phyloP scores from a whole-genome alignment of 35 echinoderm and acorn worm genomes.

The Ophiothrix spiculata region DNA sequence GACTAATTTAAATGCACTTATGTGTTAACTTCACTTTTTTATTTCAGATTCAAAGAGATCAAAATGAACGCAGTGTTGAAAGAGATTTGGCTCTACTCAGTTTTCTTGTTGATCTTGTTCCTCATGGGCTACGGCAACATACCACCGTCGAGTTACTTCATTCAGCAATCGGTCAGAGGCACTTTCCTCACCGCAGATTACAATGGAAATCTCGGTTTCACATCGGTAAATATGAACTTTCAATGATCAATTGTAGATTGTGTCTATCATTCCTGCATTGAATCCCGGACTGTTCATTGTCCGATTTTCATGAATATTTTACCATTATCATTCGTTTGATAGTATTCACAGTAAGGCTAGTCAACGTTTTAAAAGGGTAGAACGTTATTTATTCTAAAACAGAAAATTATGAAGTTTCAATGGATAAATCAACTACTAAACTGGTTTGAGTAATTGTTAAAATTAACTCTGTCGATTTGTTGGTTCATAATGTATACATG shows the following conservation, averaged over 20 bases:
- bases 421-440: too few relatives aligned
- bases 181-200: conserved; percentile 67
- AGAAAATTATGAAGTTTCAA: too few relatives aligned
- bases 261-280: background rate
- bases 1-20: too few relatives aligned
- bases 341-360: too few relatives aligned
- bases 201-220: conserved; percentile 32
- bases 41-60: conserved; percentile 78
- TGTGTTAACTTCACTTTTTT: too few relatives aligned
- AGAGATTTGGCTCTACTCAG: conserved; percentile 75
- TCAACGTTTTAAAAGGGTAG: too few relatives aligned
- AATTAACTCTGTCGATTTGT: too few relatives aligned
- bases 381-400: too few relatives aligned
- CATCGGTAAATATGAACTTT: conserved; percentile 43
- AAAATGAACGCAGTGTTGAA: conserved; percentile 74
- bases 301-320: too few relatives aligned
- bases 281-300: background rate
- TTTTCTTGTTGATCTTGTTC: conserved; percentile 82
- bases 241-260: background rate
- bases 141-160: conserved; percentile 38
- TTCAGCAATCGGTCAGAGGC: conserved; percentile 40
- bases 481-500: too few relatives aligned
- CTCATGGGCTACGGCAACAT: conserved; percentile 69
- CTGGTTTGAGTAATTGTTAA: too few relatives aligned
- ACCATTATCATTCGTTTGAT: too few relatives aligned